phyloP scores from a whole-genome alignment of 2,113 vertebrate species.

The Varanus komodoensis region DNA sequence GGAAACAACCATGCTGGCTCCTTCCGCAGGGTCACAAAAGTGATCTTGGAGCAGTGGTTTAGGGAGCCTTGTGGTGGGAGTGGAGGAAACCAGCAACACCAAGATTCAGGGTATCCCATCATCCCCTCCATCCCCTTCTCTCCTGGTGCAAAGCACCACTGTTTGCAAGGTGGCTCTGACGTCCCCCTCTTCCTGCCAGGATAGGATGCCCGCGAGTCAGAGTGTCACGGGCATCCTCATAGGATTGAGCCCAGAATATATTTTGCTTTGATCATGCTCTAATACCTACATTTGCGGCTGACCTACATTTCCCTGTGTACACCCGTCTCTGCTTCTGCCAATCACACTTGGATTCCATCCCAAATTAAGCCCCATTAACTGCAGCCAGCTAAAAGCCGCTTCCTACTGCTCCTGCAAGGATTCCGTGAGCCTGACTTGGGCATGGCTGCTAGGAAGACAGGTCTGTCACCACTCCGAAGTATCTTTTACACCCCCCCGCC shows the following conservation, averaged over 20 bases:
- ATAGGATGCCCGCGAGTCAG: too few relatives aligned
- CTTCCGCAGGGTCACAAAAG: too few relatives aligned
- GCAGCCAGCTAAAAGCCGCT: not conserved
- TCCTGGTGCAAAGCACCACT: too few relatives aligned
- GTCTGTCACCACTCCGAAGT: not conserved
- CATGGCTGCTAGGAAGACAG: not conserved
- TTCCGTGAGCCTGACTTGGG: not conserved
- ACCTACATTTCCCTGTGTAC: too few relatives aligned
- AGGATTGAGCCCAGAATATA: not conserved
- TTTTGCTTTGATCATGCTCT: not conserved
- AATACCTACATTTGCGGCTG: not conserved
- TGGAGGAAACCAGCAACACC: too few relatives aligned
- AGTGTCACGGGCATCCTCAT: too few relatives aligned
- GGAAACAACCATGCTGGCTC: too few relatives aligned
- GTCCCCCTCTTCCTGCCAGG: too few relatives aligned
- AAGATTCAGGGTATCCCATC: too few relatives aligned
- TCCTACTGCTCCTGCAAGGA: not conserved
- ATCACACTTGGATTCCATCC: not conserved
- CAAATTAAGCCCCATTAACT: not conserved
- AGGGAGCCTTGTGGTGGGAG: not conserved
- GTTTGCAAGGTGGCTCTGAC: too few relatives aligned
- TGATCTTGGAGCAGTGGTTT: not conserved
- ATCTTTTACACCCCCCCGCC: conserved; percentile 21
- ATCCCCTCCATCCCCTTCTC: too few relatives aligned
- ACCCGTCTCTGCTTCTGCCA: not conserved